Conservation (phyloP, 2,113 vertebrate genomes). For the Columbina picui region DNA sequence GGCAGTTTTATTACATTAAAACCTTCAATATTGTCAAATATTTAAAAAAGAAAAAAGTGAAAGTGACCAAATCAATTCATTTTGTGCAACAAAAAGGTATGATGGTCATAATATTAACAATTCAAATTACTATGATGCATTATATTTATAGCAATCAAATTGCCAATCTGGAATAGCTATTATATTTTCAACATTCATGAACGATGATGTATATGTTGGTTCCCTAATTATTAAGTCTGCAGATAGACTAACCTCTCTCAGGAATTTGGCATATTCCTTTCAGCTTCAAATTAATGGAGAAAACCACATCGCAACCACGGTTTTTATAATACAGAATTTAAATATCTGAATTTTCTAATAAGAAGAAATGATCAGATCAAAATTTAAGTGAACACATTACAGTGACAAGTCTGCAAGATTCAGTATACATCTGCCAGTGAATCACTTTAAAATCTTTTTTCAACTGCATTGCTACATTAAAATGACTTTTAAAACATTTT, state of each 20-base stretch:
- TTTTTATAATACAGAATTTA: neutral
- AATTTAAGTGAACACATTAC: neutral
- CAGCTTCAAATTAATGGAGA: neutral
- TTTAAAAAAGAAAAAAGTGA: neutral
- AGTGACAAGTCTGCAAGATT: neutral
- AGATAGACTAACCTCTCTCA: neutral
- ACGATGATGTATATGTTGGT: neutral
- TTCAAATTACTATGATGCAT: neutral
- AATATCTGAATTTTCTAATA: neutral
- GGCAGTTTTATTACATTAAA: neutral
- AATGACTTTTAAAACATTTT: neutral
- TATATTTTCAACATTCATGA: constrained; percentile 18
- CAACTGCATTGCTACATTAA: neutral
- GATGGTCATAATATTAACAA: constrained; percentile 13
- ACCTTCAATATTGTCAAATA: neutral
- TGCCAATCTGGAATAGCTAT: constrained; percentile 13
- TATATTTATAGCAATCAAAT: constrained; percentile 4
- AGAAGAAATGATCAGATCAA: neutral
- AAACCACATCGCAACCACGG: neutral
- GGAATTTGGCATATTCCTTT: neutral
- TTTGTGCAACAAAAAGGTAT: neutral
- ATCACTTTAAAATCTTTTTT: neutral
- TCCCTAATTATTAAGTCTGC: neutral
- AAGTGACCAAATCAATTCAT: neutral
- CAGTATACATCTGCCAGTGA: neutral